Evolutionary conservation across 30 jellyfish, hydroid and myxozoan species (phyloP), one percentile per base, ranked within the genome.

Genomic region (Aurelia sp.): DNA sequence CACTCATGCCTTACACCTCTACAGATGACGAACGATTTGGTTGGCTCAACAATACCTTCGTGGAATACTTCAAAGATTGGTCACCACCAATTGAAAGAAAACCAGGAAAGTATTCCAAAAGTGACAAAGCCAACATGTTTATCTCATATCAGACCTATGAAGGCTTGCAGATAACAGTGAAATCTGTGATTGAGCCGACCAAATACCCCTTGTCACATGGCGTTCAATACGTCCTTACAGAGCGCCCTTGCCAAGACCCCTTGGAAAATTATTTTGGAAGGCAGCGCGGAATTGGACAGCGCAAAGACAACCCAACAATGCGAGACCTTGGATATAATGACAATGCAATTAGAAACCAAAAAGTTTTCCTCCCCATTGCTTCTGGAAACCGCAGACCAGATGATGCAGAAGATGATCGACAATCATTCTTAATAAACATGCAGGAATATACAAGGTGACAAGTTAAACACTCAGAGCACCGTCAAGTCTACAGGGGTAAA

Each of bases 131-230:
- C 19, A 80, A 63, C 6, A 64, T 80, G 88, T 77, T 77, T 41
- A 21, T 77, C 30, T 77, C 82, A 38, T n/a, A 20, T 47, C 90
- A 80, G 50, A 80, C 90, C 19, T 66, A 80, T 41, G 83, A 80
- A 50, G 90, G 90, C 27, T 50, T 80, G 53, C 90, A 80, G 48
- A 80, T 80, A 27, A 77, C 78, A 24, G 38, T 60, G 31, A 53
- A 19, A 20, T 69, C 52, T 41, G 52, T 41, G 8, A 41, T 24
- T 41, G 52, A 41, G 52, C 52, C 7, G 13, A 41, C 11, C 52
- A 41, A 35, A 35, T 35, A 35, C 47, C 47, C 5, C 5, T 5
- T 35, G 47, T 35, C 47, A 35, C 47, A 35, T 35, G 47, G 47
- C 5, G 5, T 35, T 35, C 47, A 35, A 35, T 35, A 35, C 47